phyloP scores from a whole-genome alignment of 1,140 invertebrate genomes.

The Panulirus ornatus region DNA sequence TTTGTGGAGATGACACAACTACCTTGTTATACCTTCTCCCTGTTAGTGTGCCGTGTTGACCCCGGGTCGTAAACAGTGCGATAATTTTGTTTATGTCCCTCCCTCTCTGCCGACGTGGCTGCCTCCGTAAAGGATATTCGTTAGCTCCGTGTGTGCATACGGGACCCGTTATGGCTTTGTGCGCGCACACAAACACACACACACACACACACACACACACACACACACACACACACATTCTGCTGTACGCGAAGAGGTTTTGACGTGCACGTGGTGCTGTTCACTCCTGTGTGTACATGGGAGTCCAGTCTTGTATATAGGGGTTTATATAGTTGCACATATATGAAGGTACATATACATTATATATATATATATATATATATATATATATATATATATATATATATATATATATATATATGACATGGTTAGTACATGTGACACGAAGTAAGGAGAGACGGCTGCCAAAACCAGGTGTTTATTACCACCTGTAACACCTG shows the following conservation, averaged over 20 bases:
- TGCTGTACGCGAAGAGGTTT: no score
- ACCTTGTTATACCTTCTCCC: constrained; percentile 28
- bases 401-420: constrained; percentile 32
- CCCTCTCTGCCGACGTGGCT: constrained; percentile 11
- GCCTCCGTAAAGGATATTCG: constrained; percentile 51
- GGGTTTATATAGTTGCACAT: neutral
- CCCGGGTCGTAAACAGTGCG: constrained; percentile 46
- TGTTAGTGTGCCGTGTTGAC: constrained; percentile 51
- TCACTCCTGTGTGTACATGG: no score
- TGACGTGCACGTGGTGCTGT: neutral
- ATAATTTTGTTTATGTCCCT: constrained; percentile 57
- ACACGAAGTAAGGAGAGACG: no score
- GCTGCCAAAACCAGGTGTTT: no score
- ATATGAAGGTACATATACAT: constrained; percentile 22
- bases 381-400: constrained; percentile 47
- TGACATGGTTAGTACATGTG: neutral
- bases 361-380: constrained; percentile 45
- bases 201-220: neutral
- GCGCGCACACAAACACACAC: neutral
- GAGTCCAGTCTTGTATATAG: neutral
- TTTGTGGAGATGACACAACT: neutral
- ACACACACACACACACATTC: neutral
- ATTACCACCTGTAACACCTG: no score
- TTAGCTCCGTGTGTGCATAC: constrained; percentile 36
- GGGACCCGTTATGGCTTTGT: neutral